These are phyloP conservation scores for Sepiola atlantica DNA, from an alignment of 2,888 invertebrate genomes.

Conservation along the genomic window DNA sequence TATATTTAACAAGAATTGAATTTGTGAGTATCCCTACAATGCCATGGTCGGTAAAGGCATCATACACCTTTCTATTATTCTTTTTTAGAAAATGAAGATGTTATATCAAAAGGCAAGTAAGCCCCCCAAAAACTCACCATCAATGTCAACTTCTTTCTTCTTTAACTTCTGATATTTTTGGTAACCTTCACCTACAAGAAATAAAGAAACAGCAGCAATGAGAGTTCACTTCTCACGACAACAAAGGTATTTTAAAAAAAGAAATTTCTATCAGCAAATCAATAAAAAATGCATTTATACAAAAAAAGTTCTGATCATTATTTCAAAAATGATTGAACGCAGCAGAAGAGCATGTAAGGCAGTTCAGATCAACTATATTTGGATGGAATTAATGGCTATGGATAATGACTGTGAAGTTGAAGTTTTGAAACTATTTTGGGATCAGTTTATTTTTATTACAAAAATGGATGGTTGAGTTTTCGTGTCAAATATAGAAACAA, in stretches of 20 bases:
- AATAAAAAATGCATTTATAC: not conserved
- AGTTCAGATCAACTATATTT: not conserved
- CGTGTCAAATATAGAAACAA: not conserved
- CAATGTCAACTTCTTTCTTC: conserved; percentile 87
- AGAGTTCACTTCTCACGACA: not conserved
- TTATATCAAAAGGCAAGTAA: not conserved
- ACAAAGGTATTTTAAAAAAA: not conserved
- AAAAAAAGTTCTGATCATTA: not conserved
- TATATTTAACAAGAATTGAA: too few species aligned
- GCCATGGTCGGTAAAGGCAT: not conserved
- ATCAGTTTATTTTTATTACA: not conserved
- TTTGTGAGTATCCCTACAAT: not conserved
- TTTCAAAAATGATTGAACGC: not conserved
- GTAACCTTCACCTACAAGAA: conserved; percentile 80
- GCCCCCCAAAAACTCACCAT: conserved; percentile 73
- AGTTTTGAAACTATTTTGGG: not conserved
- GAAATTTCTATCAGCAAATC: not conserved
- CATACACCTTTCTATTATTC: not conserved
- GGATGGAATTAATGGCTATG: not conserved
- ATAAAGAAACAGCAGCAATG: not conserved
- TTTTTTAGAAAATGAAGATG: not conserved
- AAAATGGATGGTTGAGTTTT: not conserved
- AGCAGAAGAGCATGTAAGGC: not conserved
- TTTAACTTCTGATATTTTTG: conserved; percentile 87
- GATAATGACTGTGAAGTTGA: not conserved